A percentile compares a stretch with the other conserved stretches of the same genome.
These are phyloP conservation scores for Apis mellifera DNA, from an alignment of 1,140 invertebrate genomes.

Conservation along the genomic window DNA sequence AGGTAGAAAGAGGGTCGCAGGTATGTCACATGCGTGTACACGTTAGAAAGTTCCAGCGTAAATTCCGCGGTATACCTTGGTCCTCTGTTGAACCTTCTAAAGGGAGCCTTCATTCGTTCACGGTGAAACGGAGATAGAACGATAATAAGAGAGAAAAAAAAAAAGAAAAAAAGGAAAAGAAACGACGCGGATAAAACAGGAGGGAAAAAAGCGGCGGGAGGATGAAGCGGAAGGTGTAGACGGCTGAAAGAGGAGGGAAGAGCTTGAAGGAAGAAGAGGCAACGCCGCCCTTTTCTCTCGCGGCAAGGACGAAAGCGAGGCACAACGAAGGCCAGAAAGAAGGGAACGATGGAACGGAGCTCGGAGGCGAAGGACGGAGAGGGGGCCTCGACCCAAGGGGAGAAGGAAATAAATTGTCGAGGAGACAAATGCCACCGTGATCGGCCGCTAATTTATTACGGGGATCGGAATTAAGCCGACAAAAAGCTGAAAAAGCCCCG, in stretches of 20 bases:
- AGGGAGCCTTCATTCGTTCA: neutral
- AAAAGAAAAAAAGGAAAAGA: neutral
- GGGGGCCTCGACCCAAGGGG: neutral
- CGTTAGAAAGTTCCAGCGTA: conserved; percentile 42
- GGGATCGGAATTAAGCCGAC: conserved; percentile 77
- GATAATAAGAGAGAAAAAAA: neutral
- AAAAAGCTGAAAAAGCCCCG: conserved; percentile 72
- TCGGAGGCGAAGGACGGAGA: conserved; percentile 1
- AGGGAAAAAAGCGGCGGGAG: conserved; percentile 45
- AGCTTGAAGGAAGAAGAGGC: conserved; percentile 21
- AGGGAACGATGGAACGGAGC: conserved; percentile 7
- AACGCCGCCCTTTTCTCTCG: conserved; percentile 68
- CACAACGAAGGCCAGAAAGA: conserved; percentile 8
- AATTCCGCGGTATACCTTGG: conserved; percentile 38
- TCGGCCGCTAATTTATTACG: conserved; percentile 68
- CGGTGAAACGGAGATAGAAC: conserved; percentile 1
- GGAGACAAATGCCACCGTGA: conserved; percentile 79
- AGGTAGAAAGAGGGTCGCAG: conserved; percentile 3
- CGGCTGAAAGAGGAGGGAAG: conserved; percentile 20
- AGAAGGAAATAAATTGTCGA: conserved; percentile 62
- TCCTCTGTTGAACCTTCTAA: neutral
- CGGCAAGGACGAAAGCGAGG: conserved; percentile 63
- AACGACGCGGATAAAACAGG: conserved; percentile 5
- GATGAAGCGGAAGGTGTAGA: conserved; percentile 43
- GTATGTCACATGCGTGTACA: conserved; percentile 51